Percentiles rank a stretch among this genome's conserved stretches.
Evolutionary conservation across 2,888 invertebrate genomes (phyloP).

Genomic region (Brachynemurus nebulosus): DNA sequence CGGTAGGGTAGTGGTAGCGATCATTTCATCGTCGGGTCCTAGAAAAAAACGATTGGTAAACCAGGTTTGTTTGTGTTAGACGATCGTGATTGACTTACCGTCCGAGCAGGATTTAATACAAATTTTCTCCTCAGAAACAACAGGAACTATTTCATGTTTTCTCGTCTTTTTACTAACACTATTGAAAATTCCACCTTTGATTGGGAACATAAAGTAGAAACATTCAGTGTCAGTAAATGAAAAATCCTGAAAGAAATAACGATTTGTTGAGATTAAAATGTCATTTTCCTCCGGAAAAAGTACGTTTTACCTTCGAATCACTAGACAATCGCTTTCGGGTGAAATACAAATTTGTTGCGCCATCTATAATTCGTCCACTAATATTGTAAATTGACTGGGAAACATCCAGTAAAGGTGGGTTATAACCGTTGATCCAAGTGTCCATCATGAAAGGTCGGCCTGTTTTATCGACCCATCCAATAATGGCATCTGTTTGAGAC

Average conservation of each 20-base stretch:
- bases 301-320: constrained; percentile 36
- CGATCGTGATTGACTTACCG: constrained; percentile 34
- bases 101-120: constrained; percentile 74
- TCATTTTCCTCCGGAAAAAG: constrained; percentile 1
- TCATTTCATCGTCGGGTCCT: constrained; percentile 45
- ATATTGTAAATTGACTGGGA: constrained; percentile 60
- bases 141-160: constrained; percentile 61
- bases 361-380: constrained; percentile 56
- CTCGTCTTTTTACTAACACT: constrained; percentile 72
- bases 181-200: constrained; percentile 70
- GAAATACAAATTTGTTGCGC: constrained; percentile 64
- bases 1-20: constrained; percentile 43
- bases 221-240: constrained; percentile 73
- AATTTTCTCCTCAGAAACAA: constrained; percentile 57
- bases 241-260: constrained; percentile 47
- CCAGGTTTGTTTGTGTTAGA: neutral
- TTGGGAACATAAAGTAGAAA: constrained; percentile 75
- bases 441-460: constrained; percentile 78
- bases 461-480: constrained; percentile 76
- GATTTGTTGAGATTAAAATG: neutral
- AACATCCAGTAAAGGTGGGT: constrained; percentile 54
- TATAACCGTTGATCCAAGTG: constrained; percentile 73
- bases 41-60: constrained; percentile 14
- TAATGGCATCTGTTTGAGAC: constrained; percentile 76
- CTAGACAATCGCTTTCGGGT: constrained; percentile 61